Evolutionary conservation across 1,140 invertebrate species (phyloP).

Genomic region (Tachypleus tridentatus): DNA sequence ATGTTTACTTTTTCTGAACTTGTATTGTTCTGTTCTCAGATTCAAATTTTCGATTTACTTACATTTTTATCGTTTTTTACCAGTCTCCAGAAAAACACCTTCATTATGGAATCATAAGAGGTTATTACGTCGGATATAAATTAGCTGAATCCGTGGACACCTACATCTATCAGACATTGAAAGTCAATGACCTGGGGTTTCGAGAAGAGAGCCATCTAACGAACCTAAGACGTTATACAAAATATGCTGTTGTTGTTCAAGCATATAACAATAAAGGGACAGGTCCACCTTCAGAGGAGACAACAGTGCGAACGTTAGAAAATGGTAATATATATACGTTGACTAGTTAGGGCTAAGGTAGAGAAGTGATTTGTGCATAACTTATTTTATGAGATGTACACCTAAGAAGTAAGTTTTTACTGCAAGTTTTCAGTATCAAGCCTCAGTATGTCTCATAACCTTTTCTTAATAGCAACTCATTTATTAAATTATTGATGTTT

Average conservation of each 20-base stretch:
- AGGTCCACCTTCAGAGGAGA: constrained; percentile 31
- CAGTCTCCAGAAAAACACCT: constrained; percentile 29
- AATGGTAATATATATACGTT: constrained; percentile 12
- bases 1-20: too few relatives aligned
- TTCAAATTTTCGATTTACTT: too few relatives aligned
- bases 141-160: constrained; percentile 30
- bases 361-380: too few relatives aligned
- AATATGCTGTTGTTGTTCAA: constrained; percentile 34
- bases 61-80: too few relatives aligned
- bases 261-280: constrained; percentile 34
- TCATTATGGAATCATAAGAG: constrained; percentile 32
- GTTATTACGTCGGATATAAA: constrained; percentile 38
- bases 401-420: too few relatives aligned
- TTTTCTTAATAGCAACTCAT: too few relatives aligned
- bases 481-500: too few relatives aligned
- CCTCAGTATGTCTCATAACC: too few relatives aligned
- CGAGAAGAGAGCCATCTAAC: constrained; percentile 16
- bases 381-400: too few relatives aligned
- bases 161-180: constrained; percentile 31
- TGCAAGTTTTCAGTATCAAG: too few relatives aligned
- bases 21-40: too few relatives aligned
- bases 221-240: constrained; percentile 33
- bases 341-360: too few relatives aligned
- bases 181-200: constrained; percentile 11
- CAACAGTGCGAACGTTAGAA: constrained; percentile 27